Base-by-base conservation (phyloP, 1,140 invertebrate genomes). In the Chrysomallon squamiferum region DNA sequence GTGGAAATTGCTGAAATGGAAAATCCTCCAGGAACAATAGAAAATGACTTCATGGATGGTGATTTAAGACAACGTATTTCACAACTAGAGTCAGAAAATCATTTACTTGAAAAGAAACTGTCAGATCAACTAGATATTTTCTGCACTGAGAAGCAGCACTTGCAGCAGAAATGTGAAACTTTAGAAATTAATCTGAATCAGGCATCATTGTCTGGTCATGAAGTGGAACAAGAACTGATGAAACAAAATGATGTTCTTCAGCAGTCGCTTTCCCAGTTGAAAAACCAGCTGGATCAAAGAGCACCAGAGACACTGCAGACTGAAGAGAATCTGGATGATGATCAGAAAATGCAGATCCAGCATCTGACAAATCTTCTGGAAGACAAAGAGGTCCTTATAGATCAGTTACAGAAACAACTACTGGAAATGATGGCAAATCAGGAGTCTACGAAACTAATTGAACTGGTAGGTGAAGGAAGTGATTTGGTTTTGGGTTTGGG, bases 151-250 rank as follows among this genome's bases (percentile, higher is more conserved):
- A 70, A 70, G 29, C 59, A 66, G 25, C 59, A 71, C 11, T 29
- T 78, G 13, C 60, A 68, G 32, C 49, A 64, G n/a, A 67, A 67
- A 61, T 71, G 64, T 52, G 60, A 66, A 49, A 47, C 27, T 35
- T 50, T 74, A 18, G 66, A 58, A 30, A 52, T 62, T 33, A 56
- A 68, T 33, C 47, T 73, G 33, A 62, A 74, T 25, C 58, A 68
- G 47, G 61, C 66, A n/a, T 27, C 60, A 13, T 41, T 71, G 29
- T 62, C 41, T 18, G 20, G 64, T 4, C 58, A 66, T 50, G 59
- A 70, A 43, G 32, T 71, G 11, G 68, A 73, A 62, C 65, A 73
- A 20, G 69, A 75, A 56, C 45, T 75, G 20, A 49, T 58, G 29
- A 54, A 58, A 6, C 54, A 64, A 5, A 69, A 35, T 56, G 74